These are phyloP conservation scores for Spea multiplicata DNA, from an alignment of 2,113 vertebrate genomes.

Conservation along the genomic window DNA sequence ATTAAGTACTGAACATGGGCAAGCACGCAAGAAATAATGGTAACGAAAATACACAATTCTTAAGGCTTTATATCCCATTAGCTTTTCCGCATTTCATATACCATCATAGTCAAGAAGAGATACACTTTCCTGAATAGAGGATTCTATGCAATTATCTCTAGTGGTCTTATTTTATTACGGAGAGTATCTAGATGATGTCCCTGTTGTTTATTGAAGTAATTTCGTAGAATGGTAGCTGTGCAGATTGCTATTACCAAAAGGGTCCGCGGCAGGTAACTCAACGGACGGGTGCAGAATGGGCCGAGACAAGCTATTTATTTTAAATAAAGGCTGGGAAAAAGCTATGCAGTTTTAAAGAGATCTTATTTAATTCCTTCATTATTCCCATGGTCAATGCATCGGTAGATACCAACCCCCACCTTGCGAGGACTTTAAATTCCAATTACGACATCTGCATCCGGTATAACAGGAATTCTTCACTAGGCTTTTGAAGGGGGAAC, in stretches of 20 bases:
- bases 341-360: neutral
- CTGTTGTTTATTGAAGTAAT: neutral
- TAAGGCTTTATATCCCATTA: too few species aligned
- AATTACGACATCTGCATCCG: too few species aligned
- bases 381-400: too few species aligned
- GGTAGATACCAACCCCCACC: too few species aligned
- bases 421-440: too few species aligned
- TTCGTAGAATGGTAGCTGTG: neutral
- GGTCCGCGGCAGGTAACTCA: neutral
- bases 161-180: neutral
- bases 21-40: neutral
- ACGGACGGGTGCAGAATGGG: neutral
- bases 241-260: neutral
- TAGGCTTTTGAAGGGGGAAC: too few species aligned
- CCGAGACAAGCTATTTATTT: slow-evolving; percentile 1
- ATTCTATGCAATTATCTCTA: neutral
- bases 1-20: neutral
- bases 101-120: neutral
- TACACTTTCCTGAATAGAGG: neutral
- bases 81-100: neutral
- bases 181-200: neutral
- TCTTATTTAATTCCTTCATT: too few species aligned
- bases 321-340: neutral
- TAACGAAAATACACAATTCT: neutral
- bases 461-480: too few species aligned